These are phyloP conservation scores for Furnarius figulus DNA, from an alignment of 2,113 vertebrate species.

Conservation along the genomic window DNA sequence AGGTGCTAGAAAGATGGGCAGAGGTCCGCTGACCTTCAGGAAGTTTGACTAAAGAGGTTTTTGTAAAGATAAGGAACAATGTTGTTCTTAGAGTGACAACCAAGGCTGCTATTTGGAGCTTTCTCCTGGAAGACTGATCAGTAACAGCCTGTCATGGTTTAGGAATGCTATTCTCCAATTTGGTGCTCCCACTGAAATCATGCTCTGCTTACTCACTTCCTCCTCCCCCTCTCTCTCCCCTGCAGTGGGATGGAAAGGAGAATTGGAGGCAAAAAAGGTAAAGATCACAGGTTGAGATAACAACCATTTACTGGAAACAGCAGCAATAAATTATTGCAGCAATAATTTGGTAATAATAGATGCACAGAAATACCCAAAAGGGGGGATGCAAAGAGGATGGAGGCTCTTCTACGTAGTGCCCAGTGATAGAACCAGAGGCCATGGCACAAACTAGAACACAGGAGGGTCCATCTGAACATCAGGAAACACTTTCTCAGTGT, in stretches of 20 bases:
- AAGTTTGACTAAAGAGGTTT: neutral
- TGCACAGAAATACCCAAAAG: neutral
- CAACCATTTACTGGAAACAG: neutral
- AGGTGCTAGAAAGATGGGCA: neutral
- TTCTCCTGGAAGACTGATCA: neutral
- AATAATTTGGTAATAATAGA: neutral
- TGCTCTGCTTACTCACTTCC: neutral
- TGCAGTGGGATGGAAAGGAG: neutral
- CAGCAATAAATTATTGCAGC: neutral
- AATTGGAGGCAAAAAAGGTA: neutral
- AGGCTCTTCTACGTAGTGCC: neutral
- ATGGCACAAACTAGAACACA: neutral
- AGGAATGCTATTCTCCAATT: neutral
- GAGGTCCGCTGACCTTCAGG: neutral
- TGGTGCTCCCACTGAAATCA: neutral
- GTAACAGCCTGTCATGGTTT: neutral
- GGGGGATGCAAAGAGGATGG: neutral
- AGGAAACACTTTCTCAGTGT: neutral
- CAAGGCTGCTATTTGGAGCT: neutral
- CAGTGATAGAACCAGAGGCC: neutral
- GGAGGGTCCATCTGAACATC: neutral
- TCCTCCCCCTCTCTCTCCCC: neutral
- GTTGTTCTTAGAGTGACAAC: neutral
- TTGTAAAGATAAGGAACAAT: accelerated
- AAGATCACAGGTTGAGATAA: neutral